Evolutionary conservation across 1,140 invertebrate genomes (phyloP), one percentile per base, ranked within the genome.

Genomic region (Ceratoteleas bidentatus): DNA sequence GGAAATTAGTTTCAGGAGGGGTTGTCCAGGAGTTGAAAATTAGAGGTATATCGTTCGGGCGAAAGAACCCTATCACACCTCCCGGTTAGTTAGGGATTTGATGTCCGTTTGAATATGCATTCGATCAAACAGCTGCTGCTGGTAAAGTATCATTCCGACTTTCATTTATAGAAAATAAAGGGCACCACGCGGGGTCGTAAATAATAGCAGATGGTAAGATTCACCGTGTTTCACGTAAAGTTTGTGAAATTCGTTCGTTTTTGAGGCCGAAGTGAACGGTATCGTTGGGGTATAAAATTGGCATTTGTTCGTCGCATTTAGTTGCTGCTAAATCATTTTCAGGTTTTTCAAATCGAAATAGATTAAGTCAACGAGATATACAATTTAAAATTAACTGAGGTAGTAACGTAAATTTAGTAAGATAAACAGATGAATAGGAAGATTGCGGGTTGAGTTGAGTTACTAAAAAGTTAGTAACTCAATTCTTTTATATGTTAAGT

Each of bases 71-170:
- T 33, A 72, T 66, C 52, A 16, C 36, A 66, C 62, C 43, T 61
- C 34, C 15, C 14, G 38, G 13, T 73, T 47, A 13, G 53, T 14
- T 15, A 57, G 10, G 52, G 24, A 47, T 64, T 49, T 52, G 14
- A 45, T 45, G 40, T 56, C 56, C n/a, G n/a, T n/a, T n/a, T 36
- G 70, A 69, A 72, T 76, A 72, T 72, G 69, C 58, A 65, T 83
- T 83, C 64, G 70, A 79, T 76, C 75, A 79, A 75, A 83, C 81
- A 83, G 75, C 81, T 83, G 81, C 70, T 83, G 53, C 75, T 33
- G 61, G 24, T 79, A 47, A 66, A 83, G 53, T 83, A 79, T 79
- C 61, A 79, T 68, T 75, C 50, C 13, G 68, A 68, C 70, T 78
- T 34, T 75, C 70, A 70, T 72, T 74, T 83, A 40, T 57, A 57